phyloP scores from a whole-genome alignment of 2,797 vertebrate species.

The Catamblyrhynchus diadema region DNA sequence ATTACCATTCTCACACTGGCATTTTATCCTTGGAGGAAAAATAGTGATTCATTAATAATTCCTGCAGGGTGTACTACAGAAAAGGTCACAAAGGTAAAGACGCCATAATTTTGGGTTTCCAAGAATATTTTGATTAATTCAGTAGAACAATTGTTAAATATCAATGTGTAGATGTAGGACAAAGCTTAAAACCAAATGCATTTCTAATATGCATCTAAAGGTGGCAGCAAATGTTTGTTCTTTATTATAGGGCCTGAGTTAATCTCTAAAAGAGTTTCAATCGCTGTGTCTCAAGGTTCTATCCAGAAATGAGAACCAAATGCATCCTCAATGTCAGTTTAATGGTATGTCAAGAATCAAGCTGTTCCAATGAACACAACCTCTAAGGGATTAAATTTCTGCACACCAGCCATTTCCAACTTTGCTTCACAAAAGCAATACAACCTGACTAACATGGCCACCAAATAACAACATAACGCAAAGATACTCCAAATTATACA shows the following conservation, averaged over 20 bases:
- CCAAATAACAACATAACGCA: not conserved
- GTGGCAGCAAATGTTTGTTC: conserved; percentile 27
- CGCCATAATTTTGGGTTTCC: not conserved
- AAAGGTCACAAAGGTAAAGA: conserved; percentile 4
- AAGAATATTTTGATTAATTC: not conserved
- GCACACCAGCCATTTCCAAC: not conserved
- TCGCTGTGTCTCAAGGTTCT: not conserved
- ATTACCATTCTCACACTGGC: not conserved
- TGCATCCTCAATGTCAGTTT: not conserved
- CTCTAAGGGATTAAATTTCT: not conserved
- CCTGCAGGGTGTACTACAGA: not conserved
- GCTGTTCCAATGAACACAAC: not conserved
- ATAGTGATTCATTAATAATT: not conserved
- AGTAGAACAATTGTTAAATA: not conserved
- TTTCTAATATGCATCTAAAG: conserved; percentile 25
- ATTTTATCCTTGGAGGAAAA: not conserved
- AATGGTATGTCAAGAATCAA: not conserved
- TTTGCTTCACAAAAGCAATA: not conserved
- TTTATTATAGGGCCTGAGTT: not conserved
- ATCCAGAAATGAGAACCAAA: not conserved
- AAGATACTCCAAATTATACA: not conserved
- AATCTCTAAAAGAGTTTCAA: not conserved
- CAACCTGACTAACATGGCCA: not conserved
- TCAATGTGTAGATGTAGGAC: not conserved
- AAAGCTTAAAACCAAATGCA: not conserved